Evolutionary conservation across 1,140 invertebrate genomes (phyloP).

Genomic region (Notospermus geniculatus): DNA sequence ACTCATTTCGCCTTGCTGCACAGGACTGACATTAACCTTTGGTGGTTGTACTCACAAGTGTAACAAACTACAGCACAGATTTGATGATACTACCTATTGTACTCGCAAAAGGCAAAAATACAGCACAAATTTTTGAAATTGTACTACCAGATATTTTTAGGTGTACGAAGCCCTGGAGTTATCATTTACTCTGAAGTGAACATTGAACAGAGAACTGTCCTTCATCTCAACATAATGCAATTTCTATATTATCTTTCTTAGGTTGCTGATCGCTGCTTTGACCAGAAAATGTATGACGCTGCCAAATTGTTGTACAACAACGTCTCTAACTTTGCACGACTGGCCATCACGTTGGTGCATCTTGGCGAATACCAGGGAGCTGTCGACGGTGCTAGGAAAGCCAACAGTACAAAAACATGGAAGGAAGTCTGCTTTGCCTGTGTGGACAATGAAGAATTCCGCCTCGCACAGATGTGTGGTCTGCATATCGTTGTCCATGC

Average conservation of each 20-base stretch:
- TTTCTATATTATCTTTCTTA: slow-evolving; percentile 37
- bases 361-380: slow-evolving; percentile 98
- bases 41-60: too few relatives aligned
- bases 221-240: too few relatives aligned
- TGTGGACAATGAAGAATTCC: slow-evolving; percentile 96
- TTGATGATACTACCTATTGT: too few relatives aligned
- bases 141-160: too few relatives aligned
- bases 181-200: too few relatives aligned
- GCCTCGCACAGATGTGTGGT: slow-evolving; percentile 98
- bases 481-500: slow-evolving; percentile 99
- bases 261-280: slow-evolving; percentile 98
- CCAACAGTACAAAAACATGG: slow-evolving; percentile 98
- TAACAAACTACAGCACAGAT: too few relatives aligned
- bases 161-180: too few relatives aligned
- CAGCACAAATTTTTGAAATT: too few relatives aligned
- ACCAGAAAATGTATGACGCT: slow-evolving; percentile 96
- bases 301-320: slow-evolving; percentile 98
- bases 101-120: too few relatives aligned
- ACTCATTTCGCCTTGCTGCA: too few relatives aligned
- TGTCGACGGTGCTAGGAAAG: slow-evolving; percentile 96
- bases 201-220: too few relatives aligned
- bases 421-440: slow-evolving; percentile 99
- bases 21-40: too few relatives aligned
- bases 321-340: slow-evolving; percentile 95
- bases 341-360: slow-evolving; percentile 97